Percentiles rank a stretch among this genome's conserved stretches.
These are phyloP conservation scores for Caerostris darwini DNA, from an alignment of 1,140 invertebrate genomes.

Conservation along the genomic window DNA sequence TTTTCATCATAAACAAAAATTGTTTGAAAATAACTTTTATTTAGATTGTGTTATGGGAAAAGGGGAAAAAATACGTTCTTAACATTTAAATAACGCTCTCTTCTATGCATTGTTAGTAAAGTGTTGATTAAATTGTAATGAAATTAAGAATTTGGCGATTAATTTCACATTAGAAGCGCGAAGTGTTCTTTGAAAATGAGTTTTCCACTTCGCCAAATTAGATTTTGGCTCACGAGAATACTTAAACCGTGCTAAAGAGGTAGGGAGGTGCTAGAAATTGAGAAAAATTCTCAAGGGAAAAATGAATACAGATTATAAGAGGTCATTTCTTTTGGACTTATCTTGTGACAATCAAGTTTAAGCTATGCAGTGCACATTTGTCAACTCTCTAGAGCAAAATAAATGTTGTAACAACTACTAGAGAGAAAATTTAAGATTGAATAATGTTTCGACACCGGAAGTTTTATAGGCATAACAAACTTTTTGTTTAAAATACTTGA, in stretches of 20 bases:
- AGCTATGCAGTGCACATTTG: background rate
- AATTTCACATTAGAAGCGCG: slow-evolving; percentile 62
- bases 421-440: background rate
- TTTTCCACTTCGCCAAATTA: slow-evolving; percentile 46
- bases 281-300: background rate
- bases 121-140: slow-evolving; percentile 63
- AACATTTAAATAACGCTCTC: background rate
- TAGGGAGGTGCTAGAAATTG: background rate
- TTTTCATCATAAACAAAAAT: no score
- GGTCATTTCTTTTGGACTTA: background rate
- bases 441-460: no score
- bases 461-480: no score
- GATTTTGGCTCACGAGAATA: background rate
- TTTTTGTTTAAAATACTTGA: no score
- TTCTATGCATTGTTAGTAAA: background rate
- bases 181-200: background rate
- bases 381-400: background rate
- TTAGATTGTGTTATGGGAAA: no score
- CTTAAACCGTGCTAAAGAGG: background rate
- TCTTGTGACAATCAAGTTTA: background rate
- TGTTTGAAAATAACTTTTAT: no score
- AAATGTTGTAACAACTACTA: background rate
- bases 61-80: background rate
- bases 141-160: slow-evolving; percentile 56
- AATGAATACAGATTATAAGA: background rate